A percentile compares a stretch with the other conserved stretches of the same genome.
Conservation (phyloP, 92 coral and sea anemone species). For the Siderastrea siderea region DNA sequence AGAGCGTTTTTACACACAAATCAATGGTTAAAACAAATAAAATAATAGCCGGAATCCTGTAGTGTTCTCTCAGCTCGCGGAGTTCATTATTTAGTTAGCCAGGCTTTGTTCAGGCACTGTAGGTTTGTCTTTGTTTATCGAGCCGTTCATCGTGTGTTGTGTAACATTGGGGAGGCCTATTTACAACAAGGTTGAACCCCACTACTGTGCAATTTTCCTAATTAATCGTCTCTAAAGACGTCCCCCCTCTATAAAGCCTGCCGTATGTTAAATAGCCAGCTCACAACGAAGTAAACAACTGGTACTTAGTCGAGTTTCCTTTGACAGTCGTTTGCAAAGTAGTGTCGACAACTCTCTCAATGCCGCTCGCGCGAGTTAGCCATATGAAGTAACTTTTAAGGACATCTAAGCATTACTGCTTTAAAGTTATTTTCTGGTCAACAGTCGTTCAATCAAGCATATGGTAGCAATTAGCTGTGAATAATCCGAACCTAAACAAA, state of each 20-base stretch:
- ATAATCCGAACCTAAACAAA: constrained; percentile 18
- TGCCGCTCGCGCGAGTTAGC: neutral
- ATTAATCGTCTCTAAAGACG: constrained; percentile 32
- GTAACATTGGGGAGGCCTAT: constrained; percentile 76
- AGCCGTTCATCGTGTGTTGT: constrained; percentile 60
- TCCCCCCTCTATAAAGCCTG: constrained; percentile 32
- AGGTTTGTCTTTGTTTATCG: constrained; percentile 50
- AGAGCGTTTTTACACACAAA: constrained; percentile 47
- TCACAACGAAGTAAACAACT: constrained; percentile 28
- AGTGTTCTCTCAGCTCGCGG: constrained; percentile 44
- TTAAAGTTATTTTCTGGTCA: constrained; percentile 42
- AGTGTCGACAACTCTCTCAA: neutral
- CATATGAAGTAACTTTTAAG: constrained; percentile 16
- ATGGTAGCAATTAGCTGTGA: constrained; percentile 16
- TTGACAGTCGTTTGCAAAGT: neutral
- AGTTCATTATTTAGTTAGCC: constrained; percentile 41
- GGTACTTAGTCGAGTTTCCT: neutral
- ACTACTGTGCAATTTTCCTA: constrained; percentile 54
- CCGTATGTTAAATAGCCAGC: constrained; percentile 17
- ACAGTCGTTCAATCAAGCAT: constrained; percentile 10
- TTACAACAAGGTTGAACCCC: constrained; percentile 33
- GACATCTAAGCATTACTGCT: constrained; percentile 27
- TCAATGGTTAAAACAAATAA: constrained; percentile 69
- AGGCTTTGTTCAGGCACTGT: constrained; percentile 42
- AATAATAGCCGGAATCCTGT: constrained; percentile 62